A percentile compares a stretch with the other conserved stretches of the same genome.
Conservation (phyloP, 2,888 invertebrate species). For the Apomyelois bistriatella region DNA sequence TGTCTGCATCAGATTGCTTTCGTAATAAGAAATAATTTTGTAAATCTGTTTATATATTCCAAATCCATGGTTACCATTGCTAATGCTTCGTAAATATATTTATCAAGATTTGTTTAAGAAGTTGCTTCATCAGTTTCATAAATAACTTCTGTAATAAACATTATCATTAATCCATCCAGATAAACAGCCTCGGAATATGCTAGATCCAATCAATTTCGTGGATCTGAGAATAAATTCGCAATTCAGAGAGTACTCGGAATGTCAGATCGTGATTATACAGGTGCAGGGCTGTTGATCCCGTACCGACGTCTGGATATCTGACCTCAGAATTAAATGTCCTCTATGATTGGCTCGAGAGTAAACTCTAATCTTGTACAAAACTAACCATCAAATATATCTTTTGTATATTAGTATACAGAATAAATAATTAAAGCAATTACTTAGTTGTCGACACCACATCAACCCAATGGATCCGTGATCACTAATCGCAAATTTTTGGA, state of each 20-base stretch:
- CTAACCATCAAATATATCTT: too few species aligned
- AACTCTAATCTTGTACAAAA: neutral
- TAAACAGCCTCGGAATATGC: constrained; percentile 5
- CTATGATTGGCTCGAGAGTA: constrained; percentile 27
- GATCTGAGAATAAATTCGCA: constrained; percentile 44
- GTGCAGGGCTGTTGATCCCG: constrained; percentile 64
- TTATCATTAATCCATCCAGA: constrained; percentile 10
- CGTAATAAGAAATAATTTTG: neutral
- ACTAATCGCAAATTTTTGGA: neutral
- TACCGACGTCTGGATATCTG: constrained; percentile 32
- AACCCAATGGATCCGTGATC: neutral
- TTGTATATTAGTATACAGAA: too few species aligned
- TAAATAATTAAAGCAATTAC: too few species aligned
- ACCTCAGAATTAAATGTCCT: constrained; percentile 48
- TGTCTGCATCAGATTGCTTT: constrained; percentile 1
- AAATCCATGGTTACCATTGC: neutral
- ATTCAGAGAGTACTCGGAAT: constrained; percentile 47
- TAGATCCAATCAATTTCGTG: constrained; percentile 42
- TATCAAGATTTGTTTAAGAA: neutral
- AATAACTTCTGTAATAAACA: constrained; percentile 1
- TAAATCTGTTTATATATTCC: neutral
- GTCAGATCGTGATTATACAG: constrained; percentile 60
- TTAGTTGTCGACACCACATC: too few species aligned
- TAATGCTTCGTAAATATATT: neutral
- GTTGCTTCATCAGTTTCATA: neutral